These are phyloP conservation scores for Sinocyclocheilus maitianheensis DNA, from an alignment of 2,113 vertebrate genomes.

Conservation along the genomic window DNA sequence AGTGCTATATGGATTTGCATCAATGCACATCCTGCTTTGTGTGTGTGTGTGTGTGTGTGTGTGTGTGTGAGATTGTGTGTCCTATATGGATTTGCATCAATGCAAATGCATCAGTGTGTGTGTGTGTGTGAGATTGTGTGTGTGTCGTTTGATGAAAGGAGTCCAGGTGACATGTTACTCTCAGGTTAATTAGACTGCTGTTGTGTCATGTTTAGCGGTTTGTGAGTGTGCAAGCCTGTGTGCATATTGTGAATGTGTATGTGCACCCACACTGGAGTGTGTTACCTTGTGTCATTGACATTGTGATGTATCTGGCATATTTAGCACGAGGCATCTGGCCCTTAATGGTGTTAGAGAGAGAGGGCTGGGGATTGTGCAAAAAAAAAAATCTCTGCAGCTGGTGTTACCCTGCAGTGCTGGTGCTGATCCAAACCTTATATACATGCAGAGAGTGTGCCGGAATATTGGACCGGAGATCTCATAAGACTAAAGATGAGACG, in stretches of 20 bases:
- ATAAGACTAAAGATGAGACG: background rate
- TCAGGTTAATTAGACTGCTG: conserved; percentile 23
- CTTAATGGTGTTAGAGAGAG: conserved; percentile 13
- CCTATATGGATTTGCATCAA: background rate
- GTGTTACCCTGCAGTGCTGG: conserved; percentile 15
- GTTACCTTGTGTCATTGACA: conserved; percentile 13
- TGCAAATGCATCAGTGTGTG: background rate
- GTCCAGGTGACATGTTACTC: conserved; percentile 27
- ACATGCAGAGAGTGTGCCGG: background rate
- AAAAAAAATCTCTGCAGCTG: background rate
- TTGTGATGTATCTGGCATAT: conserved; percentile 22
- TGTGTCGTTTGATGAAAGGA: background rate
- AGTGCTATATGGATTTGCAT: background rate
- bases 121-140: background rate
- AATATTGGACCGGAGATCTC: background rate
- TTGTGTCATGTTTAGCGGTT: conserved; percentile 17
- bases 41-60: background rate
- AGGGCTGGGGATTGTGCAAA: background rate
- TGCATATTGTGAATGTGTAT: background rate
- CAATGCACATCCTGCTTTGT: background rate
- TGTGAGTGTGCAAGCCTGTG: background rate
- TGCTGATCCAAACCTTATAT: background rate
- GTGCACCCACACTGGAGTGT: background rate
- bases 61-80: background rate
- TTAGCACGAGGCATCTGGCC: conserved; percentile 26